These are phyloP conservation scores for Neoascia interrupta DNA, from an alignment of 2,888 invertebrate species.

Conservation along the genomic window DNA sequence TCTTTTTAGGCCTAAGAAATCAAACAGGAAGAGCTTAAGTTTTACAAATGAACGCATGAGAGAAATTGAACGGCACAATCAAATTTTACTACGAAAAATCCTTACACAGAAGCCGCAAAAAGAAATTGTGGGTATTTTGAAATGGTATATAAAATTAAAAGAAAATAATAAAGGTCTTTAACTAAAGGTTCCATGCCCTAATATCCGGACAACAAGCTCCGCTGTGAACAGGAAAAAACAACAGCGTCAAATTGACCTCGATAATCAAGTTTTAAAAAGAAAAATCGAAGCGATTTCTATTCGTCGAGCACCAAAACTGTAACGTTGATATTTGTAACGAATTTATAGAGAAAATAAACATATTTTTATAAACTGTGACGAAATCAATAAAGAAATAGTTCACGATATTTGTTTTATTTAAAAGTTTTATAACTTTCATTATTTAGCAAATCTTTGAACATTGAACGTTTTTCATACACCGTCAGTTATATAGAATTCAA, in stretches of 20 bases:
- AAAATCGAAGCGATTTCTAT: slow-evolving; percentile 77
- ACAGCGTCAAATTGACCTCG: slow-evolving; percentile 82
- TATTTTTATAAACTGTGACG: slow-evolving; percentile 34
- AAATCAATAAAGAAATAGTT: background rate
- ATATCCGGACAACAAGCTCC: slow-evolving; percentile 75
- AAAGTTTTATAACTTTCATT: background rate
- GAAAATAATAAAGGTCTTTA: background rate
- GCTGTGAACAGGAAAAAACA: slow-evolving; percentile 81
- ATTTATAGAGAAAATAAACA: background rate
- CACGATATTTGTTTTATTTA: background rate
- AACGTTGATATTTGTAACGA: no score
- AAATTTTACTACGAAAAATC: slow-evolving; percentile 82
- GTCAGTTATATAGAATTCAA: background rate
- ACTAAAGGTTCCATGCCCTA: background rate
- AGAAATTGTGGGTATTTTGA: slow-evolving; percentile 8
- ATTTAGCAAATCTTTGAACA: background rate
- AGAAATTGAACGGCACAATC: slow-evolving; percentile 83
- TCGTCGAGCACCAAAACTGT: slow-evolving; percentile 14
- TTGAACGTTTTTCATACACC: background rate
- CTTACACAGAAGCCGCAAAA: slow-evolving; percentile 78
- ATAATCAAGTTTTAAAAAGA: slow-evolving; percentile 81
- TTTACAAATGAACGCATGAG: slow-evolving; percentile 83
- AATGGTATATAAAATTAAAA: background rate
- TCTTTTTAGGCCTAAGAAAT: slow-evolving; percentile 13
- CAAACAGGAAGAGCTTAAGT: slow-evolving; percentile 73